Percentiles rank a stretch among this genome's conserved stretches.
phyloP scores from a whole-genome alignment of 2,797 vertebrate species.

The Aselliscus stoliczkanus region DNA sequence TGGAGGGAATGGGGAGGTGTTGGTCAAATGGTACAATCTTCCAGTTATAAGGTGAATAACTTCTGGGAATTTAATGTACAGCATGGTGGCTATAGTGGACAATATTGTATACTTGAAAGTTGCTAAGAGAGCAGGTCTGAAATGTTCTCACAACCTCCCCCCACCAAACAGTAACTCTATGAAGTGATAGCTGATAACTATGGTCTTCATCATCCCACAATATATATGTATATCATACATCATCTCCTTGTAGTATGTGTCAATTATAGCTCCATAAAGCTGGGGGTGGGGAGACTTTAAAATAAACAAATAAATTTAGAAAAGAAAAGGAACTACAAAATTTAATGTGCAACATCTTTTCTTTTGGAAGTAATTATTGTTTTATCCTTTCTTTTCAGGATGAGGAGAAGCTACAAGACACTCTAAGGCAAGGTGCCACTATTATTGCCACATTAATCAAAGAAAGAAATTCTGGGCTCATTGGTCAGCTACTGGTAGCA shows the following conservation, averaged over 20 bases:
- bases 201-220: background rate
- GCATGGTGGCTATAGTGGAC: background rate
- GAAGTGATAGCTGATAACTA: background rate
- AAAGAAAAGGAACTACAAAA: background rate
- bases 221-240: background rate
- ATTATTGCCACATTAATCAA: conserved; percentile 81
- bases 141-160: background rate
- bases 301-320: background rate
- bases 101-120: background rate
- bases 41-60: background rate
- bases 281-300: background rate
- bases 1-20: background rate
- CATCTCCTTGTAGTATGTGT: background rate
- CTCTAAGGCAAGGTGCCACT: conserved; percentile 73
- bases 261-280: background rate
- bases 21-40: background rate
- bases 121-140: background rate
- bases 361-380: background rate
- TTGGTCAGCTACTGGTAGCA: conserved; percentile 81
- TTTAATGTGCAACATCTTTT: background rate
- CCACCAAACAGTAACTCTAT: background rate
- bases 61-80: background rate
- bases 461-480: conserved; percentile 79
- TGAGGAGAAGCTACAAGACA: conserved; percentile 75
- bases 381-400: conserved; percentile 71